These are phyloP conservation scores for Aplodontia rufa DNA, from an alignment of 2,113 vertebrate species.

Conservation along the genomic window DNA sequence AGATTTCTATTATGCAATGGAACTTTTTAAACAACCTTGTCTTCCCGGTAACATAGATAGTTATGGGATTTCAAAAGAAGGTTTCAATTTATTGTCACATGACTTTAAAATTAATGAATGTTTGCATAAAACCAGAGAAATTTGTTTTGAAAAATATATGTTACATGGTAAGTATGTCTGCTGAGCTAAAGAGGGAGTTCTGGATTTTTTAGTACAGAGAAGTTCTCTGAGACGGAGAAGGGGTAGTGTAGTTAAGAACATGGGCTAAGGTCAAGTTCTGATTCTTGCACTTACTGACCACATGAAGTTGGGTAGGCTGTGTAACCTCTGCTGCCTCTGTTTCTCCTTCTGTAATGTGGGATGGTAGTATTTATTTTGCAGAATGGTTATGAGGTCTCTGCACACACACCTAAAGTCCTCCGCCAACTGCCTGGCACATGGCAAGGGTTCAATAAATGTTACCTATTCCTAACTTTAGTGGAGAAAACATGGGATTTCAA, in stretches of 20 bases:
- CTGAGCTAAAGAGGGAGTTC: neutral
- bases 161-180: neutral
- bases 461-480: neutral
- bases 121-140: neutral
- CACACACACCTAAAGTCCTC: neutral
- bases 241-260: neutral
- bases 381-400: neutral
- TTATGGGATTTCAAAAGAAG: conserved; percentile 43
- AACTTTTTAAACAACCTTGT: neutral
- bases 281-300: neutral
- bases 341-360: neutral
- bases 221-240: neutral
- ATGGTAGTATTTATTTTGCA: neutral
- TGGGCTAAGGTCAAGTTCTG: neutral
- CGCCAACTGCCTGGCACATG: neutral
- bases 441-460: neutral
- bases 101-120: conserved; percentile 50
- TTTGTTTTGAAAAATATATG: neutral
- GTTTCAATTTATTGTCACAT: neutral
- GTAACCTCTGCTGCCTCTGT: neutral
- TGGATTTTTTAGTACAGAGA: neutral
- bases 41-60: neutral
- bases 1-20: neutral
- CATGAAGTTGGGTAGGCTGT: neutral
- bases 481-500: conserved; percentile 21